Evolutionary conservation across 2,888 invertebrate species (phyloP).

Genomic region (Spicauda simplicius): DNA sequence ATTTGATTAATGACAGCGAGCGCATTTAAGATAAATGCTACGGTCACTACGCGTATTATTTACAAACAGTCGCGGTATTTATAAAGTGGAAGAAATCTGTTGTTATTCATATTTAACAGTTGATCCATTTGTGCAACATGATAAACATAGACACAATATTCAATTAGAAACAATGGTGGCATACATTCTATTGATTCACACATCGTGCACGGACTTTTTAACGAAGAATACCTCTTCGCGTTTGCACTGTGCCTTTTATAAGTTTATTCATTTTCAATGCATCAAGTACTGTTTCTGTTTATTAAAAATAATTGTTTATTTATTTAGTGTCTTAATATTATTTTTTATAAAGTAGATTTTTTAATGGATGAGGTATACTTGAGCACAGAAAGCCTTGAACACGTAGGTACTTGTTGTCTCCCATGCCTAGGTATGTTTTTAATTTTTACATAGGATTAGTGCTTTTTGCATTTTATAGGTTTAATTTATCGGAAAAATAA

Average conservation of each 20-base stretch:
- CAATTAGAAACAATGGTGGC: slow-evolving; percentile 68
- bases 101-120: slow-evolving; percentile 56
- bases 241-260: slow-evolving; percentile 56
- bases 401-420: slow-evolving; percentile 76
- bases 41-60: slow-evolving; percentile 18
- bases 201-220: slow-evolving; percentile 59
- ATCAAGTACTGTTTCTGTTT: slow-evolving; percentile 40
- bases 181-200: slow-evolving; percentile 69
- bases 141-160: slow-evolving; percentile 33
- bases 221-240: slow-evolving; percentile 54
- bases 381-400: slow-evolving; percentile 72
- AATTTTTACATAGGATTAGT: not conserved
- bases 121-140: too few species aligned
- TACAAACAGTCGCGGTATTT: slow-evolving; percentile 37
- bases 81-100: slow-evolving; percentile 46
- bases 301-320: slow-evolving; percentile 44
- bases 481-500: too few species aligned
- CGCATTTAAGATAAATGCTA: slow-evolving; percentile 3
- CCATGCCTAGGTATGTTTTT: slow-evolving; percentile 64
- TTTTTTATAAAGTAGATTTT: slow-evolving; percentile 30
- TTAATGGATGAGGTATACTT: slow-evolving; percentile 70
- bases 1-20: slow-evolving; percentile 4
- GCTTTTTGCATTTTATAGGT: too few species aligned
- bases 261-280: slow-evolving; percentile 38
- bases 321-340: slow-evolving; percentile 40